Base-by-base conservation (phyloP, 2,113 vertebrate species). In the Etheostoma cragini region DNA sequence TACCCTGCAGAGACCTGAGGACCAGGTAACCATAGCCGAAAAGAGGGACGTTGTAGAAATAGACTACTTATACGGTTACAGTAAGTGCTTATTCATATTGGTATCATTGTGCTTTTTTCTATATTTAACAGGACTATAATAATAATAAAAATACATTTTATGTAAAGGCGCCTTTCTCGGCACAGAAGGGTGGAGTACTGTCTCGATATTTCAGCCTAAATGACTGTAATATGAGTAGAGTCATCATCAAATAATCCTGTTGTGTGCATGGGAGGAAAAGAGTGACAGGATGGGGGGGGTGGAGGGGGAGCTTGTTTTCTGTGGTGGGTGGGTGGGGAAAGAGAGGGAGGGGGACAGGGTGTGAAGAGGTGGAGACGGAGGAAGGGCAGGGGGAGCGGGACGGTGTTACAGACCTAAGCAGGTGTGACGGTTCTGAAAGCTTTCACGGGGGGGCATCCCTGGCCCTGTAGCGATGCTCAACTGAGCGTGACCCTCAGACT, bases 371-470 rank as follows among this genome's bases (percentile, higher is more conserved):
- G 60, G 64, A 24, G 57, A 26, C 30, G 45, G 60, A 57, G 62
- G 60, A 33, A 54, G 52, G 38, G 21, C 17, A 13, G 67, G 11
- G 15, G 62, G 6, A 12, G 50, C 1, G 21, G 17, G 60, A 33
- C 1, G 26, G 67, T 78, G 87, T 85, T 86, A 87, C 73, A 83
- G 82, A 88, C 67, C 85, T 87, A 90, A 92, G 87, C 87, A 89
- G 87, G 84, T 93, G 91, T 94, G 93, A 91, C 91, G 86, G 82
- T 75, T 89, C 87, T 89, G 90, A 91, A 85, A 89, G 91, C 81
- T 88, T 91, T 91, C 83, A 80, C 73, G 2, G 30, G 4, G 30
- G 30, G 1, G 61, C 87, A 88, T 74, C 78, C 69, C 62, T 77
- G 82, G 82, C 85, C 90, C 91, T 68, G 83, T 87, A 82, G 86